phyloP scores from a whole-genome alignment of 2,888 invertebrate species.

The Meghimatium bilineatum region DNA sequence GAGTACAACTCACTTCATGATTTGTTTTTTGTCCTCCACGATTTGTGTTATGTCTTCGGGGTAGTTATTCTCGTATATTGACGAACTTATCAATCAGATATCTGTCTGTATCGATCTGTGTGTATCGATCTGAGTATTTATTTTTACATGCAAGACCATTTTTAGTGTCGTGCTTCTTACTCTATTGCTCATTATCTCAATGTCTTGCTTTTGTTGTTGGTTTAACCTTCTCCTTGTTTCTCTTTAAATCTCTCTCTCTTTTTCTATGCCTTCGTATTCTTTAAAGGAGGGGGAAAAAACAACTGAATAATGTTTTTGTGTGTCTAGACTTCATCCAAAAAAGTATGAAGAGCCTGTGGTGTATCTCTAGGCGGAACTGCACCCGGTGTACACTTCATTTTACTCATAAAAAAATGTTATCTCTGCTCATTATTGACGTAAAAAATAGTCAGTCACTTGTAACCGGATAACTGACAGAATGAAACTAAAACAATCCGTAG shows the following conservation, averaged over 20 bases:
- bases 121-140: too few species aligned
- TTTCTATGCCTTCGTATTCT: background rate
- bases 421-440: background rate
- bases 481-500: background rate
- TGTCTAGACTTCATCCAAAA: background rate
- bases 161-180: too few species aligned
- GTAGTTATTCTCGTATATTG: too few species aligned
- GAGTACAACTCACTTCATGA: too few species aligned
- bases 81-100: too few species aligned
- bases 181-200: background rate
- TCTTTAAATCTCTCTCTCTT: background rate
- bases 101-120: too few species aligned
- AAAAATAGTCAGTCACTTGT: background rate
- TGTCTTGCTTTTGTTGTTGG: background rate
- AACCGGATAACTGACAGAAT: background rate
- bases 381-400: background rate
- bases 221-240: background rate
- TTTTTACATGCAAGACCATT: too few species aligned
- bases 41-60: too few species aligned
- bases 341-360: background rate
- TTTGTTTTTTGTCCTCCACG: too few species aligned
- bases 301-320: background rate
- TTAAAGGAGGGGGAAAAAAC: background rate
- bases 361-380: background rate
- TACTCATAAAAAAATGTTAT: background rate